phyloP scores from a whole-genome alignment of 2,888 invertebrate species.

The Ophion ellenae region DNA sequence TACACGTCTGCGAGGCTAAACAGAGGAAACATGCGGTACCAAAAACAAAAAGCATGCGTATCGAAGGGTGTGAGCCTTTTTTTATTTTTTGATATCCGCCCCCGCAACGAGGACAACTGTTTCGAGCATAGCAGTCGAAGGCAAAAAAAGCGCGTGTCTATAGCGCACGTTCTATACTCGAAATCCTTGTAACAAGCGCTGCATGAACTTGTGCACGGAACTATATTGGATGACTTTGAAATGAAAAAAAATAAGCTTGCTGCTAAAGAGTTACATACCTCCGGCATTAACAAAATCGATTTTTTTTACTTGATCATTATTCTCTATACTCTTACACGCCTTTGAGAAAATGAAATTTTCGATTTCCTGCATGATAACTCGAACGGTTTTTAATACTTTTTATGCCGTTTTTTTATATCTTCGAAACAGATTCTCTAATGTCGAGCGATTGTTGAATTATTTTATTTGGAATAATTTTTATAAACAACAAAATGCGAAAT shows the following conservation, averaged over 20 bases:
- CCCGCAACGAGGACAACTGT: slow-evolving; percentile 10
- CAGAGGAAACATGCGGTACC: slow-evolving; percentile 7
- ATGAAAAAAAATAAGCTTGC: not conserved
- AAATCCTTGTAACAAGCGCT: slow-evolving; percentile 17
- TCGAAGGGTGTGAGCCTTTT: slow-evolving; percentile 32
- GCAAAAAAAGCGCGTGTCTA: slow-evolving; percentile 28
- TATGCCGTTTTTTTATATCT: too few relatives aligned
- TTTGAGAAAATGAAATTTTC: not conserved
- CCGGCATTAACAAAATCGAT: not conserved
- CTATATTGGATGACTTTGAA: not conserved
- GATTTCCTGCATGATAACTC: too few relatives aligned
- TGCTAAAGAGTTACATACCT: not conserved
- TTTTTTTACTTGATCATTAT: not conserved
- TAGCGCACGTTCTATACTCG: slow-evolving; percentile 4
- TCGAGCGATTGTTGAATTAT: too few relatives aligned
- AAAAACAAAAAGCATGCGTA: slow-evolving; percentile 20
- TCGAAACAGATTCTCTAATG: too few relatives aligned
- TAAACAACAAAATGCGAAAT: too few relatives aligned
- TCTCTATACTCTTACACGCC: not conserved
- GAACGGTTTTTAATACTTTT: too few relatives aligned
- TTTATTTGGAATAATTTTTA: too few relatives aligned
- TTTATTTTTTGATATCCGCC: not conserved
- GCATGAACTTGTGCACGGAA: not conserved
- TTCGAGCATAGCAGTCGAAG: slow-evolving; percentile 38
- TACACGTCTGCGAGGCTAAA: not conserved